Base-by-base conservation (phyloP, 2,797 vertebrate genomes). In the Choloepus didactylus region DNA sequence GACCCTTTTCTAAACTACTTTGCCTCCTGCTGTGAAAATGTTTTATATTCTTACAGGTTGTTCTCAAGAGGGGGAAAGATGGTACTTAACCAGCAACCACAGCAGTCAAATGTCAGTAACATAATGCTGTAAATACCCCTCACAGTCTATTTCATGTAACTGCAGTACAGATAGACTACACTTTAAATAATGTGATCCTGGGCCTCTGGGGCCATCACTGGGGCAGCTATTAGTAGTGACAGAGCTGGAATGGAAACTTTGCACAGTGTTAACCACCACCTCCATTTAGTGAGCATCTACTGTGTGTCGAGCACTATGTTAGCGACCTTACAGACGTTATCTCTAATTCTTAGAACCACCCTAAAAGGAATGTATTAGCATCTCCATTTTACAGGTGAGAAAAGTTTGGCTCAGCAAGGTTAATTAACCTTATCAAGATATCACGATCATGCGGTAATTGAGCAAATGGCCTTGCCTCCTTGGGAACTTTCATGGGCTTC, bases 21-120 rank as follows among this genome's bases (percentile, higher is more conserved):
- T 49, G 75, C 89, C 90, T 87, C 90, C 87, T 73, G 72, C 86
- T 85, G 73, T 79, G 87, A 90, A 95, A 95, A 95, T 90, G 72
- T 85, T 67, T 96, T 93, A 81, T 80, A 93, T 88, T 94, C 70
- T 88, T 95, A 87, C 82, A 88, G 44, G 82, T 81, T 85, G 27
- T 77, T 95, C 91, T 94, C 21, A 92, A 60, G 73, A 90, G 27
- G 54, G 88, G 29, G 27, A 91, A 92, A 95, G 77, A 67, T 44
- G 70, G 80, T 87, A 84, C 76, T 89, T 92, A 96, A 85, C 56
- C 76, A 87, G 56, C 75, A 87, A 89, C 69, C 38, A 77, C 1
- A 84, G 49, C 81, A 89, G 64, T 95, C 75, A 93, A 92, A 87
- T 67, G 49, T 94, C 35, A 94, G 70, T 59, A 91, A 86, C 44